Conservation (phyloP, 2,797 vertebrate genomes). For the Anolis apletophallus region DNA sequence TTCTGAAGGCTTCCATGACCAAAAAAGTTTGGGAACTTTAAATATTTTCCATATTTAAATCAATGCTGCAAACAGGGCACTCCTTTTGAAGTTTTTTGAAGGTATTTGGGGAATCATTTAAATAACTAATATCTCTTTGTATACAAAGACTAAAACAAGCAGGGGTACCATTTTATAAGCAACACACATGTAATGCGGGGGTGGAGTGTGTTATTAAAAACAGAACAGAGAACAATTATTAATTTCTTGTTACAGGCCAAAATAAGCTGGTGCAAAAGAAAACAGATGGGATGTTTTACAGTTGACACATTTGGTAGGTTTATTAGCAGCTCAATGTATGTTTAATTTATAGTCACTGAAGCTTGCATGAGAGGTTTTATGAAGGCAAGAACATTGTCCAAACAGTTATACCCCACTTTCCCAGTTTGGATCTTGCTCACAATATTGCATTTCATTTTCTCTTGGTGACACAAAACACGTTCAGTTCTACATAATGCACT, state of each 20-base stretch:
- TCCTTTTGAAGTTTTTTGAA: conserved; percentile 63
- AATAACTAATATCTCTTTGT: conserved; percentile 44
- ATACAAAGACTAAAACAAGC: conserved; percentile 45
- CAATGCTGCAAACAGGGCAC: conserved; percentile 71
- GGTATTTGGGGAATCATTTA: conserved; percentile 48
- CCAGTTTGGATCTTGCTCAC: conserved; percentile 42
- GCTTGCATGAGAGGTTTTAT: conserved; percentile 43
- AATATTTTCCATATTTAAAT: conserved; percentile 44
- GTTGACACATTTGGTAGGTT: conserved; percentile 56
- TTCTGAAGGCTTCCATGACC: too few species aligned
- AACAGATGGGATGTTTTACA: not conserved
- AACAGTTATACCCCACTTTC: conserved; percentile 46
- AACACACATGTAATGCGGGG: conserved; percentile 35
- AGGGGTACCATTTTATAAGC: conserved; percentile 57
- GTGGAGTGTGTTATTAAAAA: conserved; percentile 28
- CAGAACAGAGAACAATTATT: conserved; percentile 21
- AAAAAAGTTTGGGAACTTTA: too few species aligned
- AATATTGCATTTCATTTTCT: conserved; percentile 48
- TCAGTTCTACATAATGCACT: conserved; percentile 63
- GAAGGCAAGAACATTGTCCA: conserved; percentile 56
- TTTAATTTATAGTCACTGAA: conserved; percentile 58
- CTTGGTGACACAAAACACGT: conserved; percentile 50
- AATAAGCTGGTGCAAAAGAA: conserved; percentile 47
- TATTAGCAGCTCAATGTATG: conserved; percentile 54
- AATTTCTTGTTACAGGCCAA: conserved; percentile 26